Conservation (phyloP, 1,140 invertebrate species). For the Gryon sp. region DNA sequence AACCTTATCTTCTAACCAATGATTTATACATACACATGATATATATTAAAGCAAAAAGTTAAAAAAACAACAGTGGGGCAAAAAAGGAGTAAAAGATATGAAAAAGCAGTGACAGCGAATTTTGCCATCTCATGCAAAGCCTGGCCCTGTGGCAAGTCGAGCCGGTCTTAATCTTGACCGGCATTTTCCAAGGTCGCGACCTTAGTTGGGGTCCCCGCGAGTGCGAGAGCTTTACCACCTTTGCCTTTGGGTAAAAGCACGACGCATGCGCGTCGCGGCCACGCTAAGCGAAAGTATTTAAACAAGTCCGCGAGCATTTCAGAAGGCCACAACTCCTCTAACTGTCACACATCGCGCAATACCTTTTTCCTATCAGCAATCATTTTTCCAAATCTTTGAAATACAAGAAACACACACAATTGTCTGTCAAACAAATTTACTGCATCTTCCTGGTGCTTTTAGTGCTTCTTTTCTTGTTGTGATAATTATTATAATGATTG, state of each 20-base stretch:
- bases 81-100: no score
- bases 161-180: constrained; percentile 72
- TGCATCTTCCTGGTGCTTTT: neutral
- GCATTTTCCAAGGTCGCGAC: constrained; percentile 76
- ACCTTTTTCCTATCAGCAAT: constrained; percentile 22
- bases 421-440: no score
- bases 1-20: no score
- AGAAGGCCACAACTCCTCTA: constrained; percentile 72
- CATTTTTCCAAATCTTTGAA: constrained; percentile 22
- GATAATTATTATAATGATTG: neutral
- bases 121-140: constrained; percentile 15
- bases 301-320: constrained; percentile 69
- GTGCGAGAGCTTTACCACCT: constrained; percentile 59
- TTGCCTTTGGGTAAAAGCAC: constrained; percentile 56
- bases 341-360: constrained; percentile 69
- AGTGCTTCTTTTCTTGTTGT: constrained; percentile 8
- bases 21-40: neutral
- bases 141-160: constrained; percentile 28
- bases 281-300: constrained; percentile 74
- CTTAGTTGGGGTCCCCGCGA: constrained; percentile 69
- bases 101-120: constrained; percentile 24
- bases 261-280: constrained; percentile 66
- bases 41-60: neutral
- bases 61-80: neutral
- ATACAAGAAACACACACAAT: no score